Evolutionary conservation across 2,888 invertebrate species (phyloP).

Genomic region (Sinelater perroti): DNA sequence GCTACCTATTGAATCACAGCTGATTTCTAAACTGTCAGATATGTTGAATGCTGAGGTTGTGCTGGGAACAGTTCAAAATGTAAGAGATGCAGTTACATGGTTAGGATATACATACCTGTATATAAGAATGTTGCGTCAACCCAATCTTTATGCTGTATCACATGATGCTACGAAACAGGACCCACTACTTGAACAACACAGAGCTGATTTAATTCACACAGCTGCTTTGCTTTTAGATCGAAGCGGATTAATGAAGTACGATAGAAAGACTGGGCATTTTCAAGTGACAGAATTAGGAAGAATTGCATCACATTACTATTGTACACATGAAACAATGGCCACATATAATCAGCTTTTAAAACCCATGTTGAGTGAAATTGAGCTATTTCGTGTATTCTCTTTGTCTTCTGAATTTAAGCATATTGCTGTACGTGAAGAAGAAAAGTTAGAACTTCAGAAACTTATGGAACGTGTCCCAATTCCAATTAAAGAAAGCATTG

Average conservation of each 20-base stretch:
- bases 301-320: conserved; percentile 98
- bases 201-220: conserved; percentile 96
- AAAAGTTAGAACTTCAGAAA: conserved; percentile 95
- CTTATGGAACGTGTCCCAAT: conserved; percentile 95
- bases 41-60: conserved; percentile 99
- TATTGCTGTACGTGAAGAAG: conserved; percentile 93
- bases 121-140: conserved; percentile 91
- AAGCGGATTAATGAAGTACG: conserved; percentile 94
- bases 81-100: conserved; percentile 93
- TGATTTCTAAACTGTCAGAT: conserved; percentile 92
- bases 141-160: conserved; percentile 88
- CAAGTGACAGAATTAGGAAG: conserved; percentile 92
- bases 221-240: conserved; percentile 92
- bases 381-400: conserved; percentile 97
- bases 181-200: conserved; percentile 82
- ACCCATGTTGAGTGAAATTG: conserved; percentile 96
- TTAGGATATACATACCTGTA: conserved; percentile 96
- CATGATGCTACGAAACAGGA: conserved; percentile 84
- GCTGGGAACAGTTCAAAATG: conserved; percentile 87
- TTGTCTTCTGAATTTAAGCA: conserved; percentile 96
- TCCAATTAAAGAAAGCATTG: conserved; percentile 98
- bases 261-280: conserved; percentile 88
- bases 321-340: conserved; percentile 95
- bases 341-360: conserved; percentile 96
- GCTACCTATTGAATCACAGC: conserved; percentile 96